Conservation (phyloP, 2,797 vertebrate genomes). For the Sebastiscus albofasciatus region DNA sequence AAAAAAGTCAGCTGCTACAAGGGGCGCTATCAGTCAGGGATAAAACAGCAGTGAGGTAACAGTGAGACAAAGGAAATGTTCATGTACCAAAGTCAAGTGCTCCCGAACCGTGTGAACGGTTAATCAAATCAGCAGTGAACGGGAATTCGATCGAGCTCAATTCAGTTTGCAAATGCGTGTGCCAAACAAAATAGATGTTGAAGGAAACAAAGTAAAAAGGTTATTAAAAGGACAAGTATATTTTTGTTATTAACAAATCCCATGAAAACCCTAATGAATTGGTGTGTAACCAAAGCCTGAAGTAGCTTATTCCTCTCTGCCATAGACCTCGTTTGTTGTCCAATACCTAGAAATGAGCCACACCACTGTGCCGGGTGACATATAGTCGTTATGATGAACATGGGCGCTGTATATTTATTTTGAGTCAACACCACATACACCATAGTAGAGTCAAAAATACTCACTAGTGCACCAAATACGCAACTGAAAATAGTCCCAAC, state of each 20-base stretch:
- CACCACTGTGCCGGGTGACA: not conserved
- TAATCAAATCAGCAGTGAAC: slow-evolving; percentile 17
- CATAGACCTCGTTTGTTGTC: not conserved
- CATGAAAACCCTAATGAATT: not conserved
- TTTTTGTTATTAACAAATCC: not conserved
- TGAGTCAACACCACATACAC: not conserved
- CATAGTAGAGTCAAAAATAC: not conserved
- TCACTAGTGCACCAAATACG: not conserved
- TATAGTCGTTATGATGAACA: not conserved
- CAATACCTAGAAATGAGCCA: not conserved
- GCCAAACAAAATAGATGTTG: not conserved
- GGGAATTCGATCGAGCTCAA: slow-evolving; percentile 28
- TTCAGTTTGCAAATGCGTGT: slow-evolving; percentile 11
- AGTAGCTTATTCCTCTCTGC: not conserved
- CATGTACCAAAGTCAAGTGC: slow-evolving; percentile 34
- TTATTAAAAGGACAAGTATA: not conserved
- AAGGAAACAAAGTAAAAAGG: not conserved
- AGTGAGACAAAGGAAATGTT: slow-evolving; percentile 36
- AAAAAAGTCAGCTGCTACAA: slow-evolving; percentile 45
- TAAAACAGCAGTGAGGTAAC: slow-evolving; percentile 26
- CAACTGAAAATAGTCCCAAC: not conserved
- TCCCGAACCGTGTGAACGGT: slow-evolving; percentile 45
- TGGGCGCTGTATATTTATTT: not conserved
- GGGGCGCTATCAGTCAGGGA: slow-evolving; percentile 21
- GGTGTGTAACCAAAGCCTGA: not conserved